A percentile compares a stretch with the other conserved stretches of the same genome.
These are phyloP conservation scores for Microcaecilia unicolor DNA, from an alignment of 2,797 vertebrate species.

Conservation along the genomic window DNA sequence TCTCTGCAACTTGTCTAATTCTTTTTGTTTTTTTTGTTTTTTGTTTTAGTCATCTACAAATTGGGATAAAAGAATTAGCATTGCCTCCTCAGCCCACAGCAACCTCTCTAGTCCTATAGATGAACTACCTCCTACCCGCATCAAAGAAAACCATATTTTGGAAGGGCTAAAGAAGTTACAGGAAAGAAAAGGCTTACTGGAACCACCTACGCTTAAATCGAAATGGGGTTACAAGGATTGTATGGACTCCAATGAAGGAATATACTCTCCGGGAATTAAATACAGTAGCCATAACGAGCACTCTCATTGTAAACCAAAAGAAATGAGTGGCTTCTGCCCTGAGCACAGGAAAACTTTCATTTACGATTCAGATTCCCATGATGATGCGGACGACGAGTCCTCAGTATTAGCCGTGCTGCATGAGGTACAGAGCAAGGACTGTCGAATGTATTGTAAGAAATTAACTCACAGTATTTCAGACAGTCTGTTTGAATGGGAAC, in stretches of 20 bases:
- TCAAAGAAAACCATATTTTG: slow-evolving; percentile 83
- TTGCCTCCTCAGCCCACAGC: slow-evolving; percentile 74
- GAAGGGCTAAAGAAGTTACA: slow-evolving; percentile 80
- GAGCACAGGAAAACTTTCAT: slow-evolving; percentile 49
- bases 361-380: slow-evolving; percentile 67
- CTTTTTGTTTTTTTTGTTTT: slow-evolving; percentile 17
- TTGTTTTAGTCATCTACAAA: slow-evolving; percentile 61
- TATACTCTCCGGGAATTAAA: slow-evolving; percentile 84
- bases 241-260: slow-evolving; percentile 93
- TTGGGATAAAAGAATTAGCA: slow-evolving; percentile 79
- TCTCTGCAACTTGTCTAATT: too few species aligned
- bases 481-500: slow-evolving; percentile 75
- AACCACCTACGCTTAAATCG: slow-evolving; percentile 63
- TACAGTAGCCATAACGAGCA: slow-evolving; percentile 53
- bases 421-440: slow-evolving; percentile 56
- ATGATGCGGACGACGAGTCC: slow-evolving; percentile 67
- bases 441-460: slow-evolving; percentile 46
- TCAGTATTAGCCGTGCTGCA: slow-evolving; percentile 45
- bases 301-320: slow-evolving; percentile 30
- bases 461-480: slow-evolving; percentile 78
- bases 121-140: slow-evolving; percentile 69
- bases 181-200: slow-evolving; percentile 61
- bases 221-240: slow-evolving; percentile 85
- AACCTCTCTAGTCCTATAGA: slow-evolving; percentile 67
- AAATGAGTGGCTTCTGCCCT: slow-evolving; percentile 26